Percentiles rank a stretch among this genome's conserved stretches.
These are phyloP conservation scores for Platerodrilus igneus DNA, from an alignment of 2,888 invertebrate genomes.

Conservation along the genomic window DNA sequence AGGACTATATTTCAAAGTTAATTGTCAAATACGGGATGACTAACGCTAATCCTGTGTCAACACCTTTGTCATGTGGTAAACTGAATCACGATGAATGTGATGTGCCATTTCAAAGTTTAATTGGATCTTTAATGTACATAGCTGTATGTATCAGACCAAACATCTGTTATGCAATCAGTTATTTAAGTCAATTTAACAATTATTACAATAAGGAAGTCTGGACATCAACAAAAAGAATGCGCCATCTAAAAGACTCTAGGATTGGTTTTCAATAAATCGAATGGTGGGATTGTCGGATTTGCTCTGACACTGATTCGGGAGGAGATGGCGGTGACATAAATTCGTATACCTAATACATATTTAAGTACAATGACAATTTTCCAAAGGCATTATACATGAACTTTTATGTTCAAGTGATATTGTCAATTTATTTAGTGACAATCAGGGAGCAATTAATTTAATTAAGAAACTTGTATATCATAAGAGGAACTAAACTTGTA, in stretches of 20 bases:
- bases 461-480: too few species aligned
- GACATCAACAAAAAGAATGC: neutral
- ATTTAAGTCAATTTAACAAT: conserved; percentile 1
- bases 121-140: conserved; percentile 1
- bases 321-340: neutral
- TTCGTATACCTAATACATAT: neutral
- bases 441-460: too few species aligned
- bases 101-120: neutral
- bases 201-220: neutral
- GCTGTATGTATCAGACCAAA: conserved; percentile 1
- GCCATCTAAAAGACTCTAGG: neutral
- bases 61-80: neutral
- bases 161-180: neutral
- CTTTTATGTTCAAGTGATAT: too few species aligned
- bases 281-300: neutral
- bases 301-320: conserved; percentile 1
- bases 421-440: too few species aligned
- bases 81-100: neutral
- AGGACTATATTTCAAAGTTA: neutral
- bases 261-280: neutral
- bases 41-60: neutral
- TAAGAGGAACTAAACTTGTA: too few species aligned
- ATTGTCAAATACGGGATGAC: neutral
- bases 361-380: too few species aligned
- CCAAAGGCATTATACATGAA: too few species aligned